A percentile compares a stretch with the other conserved stretches of the same genome.
Conservation (phyloP, 2,113 vertebrate species). For the Rhombomys opimus region DNA sequence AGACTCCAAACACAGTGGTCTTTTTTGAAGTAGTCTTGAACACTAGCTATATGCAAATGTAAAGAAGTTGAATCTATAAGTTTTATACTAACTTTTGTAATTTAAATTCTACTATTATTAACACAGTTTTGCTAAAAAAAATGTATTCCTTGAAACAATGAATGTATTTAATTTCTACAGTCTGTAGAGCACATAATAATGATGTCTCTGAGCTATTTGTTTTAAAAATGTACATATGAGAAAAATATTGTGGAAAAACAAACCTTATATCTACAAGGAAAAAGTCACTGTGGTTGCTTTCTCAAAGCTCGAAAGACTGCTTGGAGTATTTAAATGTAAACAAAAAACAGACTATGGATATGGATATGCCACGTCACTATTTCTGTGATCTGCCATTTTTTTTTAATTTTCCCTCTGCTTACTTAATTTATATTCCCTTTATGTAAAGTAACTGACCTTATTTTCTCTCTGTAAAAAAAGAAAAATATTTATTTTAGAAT, state of each 20-base stretch:
- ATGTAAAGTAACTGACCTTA: not conserved
- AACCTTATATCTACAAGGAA: not conserved
- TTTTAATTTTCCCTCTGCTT: not conserved
- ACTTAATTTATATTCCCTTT: not conserved
- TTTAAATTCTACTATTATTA: not conserved
- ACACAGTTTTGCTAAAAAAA: not conserved
- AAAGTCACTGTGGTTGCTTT: not conserved
- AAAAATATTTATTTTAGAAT: not conserved
- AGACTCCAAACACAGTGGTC: no score
- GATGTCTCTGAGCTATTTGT: not conserved
- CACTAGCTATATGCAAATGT: not conserved
- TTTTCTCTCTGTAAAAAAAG: no score
- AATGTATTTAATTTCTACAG: not conserved
- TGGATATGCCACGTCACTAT: not conserved
- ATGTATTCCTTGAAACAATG: not conserved
- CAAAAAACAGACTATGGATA: not conserved
- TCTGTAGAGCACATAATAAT: not conserved
- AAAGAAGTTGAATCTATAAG: not conserved
- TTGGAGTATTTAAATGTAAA: not conserved
- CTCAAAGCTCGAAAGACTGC: not conserved
- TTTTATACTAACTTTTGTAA: not conserved
- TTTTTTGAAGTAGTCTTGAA: not conserved
- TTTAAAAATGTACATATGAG: not conserved
- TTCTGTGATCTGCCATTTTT: not conserved
- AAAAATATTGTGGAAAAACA: not conserved